Evolutionary conservation across 2,113 vertebrate genomes (phyloP), one percentile per base, ranked within the genome.

Genomic region (Epinephelus lanceolatus): DNA sequence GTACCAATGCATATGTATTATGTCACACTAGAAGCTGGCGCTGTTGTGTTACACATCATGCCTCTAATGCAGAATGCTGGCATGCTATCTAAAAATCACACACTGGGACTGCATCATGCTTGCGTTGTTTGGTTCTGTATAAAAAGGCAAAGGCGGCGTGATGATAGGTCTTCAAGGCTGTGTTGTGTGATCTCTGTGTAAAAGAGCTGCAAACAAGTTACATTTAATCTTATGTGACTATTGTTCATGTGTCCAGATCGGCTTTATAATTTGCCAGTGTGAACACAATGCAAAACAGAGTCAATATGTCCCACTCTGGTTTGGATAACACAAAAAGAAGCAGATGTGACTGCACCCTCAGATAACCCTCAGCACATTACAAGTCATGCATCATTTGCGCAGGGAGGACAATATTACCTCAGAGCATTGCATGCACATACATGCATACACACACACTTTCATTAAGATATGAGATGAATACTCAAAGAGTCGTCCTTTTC

Each of bases 341-440:
- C 78, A 85, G 77, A 78, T 71, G 49, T 70, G 60, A 63, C 9
- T 30, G 59, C 30, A 68, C 21, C 80, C 65, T 88, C n/a, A 78
- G 37, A 62, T 69, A 79, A 83, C 79, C 76, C 51, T 40, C 53
- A 49, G 45, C 55, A 65, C 47, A 78, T 81, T 27, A 81, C 25
- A 67, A 80, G 66, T 56, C 76, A 63, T 67, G 21, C 40, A 68
- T 67, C 5, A 76, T 63, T 76, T 71, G 72, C 30, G 71, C 76
- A 52, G 47, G 80, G 23, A 75, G 53, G 33, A 67, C 60, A 69
- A 82, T 71, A 45, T 45, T 45, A 85, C 63, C 78, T 80, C 55
- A 21, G 40, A 75, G 83, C 69, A 57, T 13, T 14, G 1, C 45
- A 30, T 59, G 40, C 21, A n/a, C 76, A 53, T 11, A n/a, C 13